Evolutionary conservation across 2,888 invertebrate species (phyloP).

Genomic region (Metacarcinus magister): DNA sequence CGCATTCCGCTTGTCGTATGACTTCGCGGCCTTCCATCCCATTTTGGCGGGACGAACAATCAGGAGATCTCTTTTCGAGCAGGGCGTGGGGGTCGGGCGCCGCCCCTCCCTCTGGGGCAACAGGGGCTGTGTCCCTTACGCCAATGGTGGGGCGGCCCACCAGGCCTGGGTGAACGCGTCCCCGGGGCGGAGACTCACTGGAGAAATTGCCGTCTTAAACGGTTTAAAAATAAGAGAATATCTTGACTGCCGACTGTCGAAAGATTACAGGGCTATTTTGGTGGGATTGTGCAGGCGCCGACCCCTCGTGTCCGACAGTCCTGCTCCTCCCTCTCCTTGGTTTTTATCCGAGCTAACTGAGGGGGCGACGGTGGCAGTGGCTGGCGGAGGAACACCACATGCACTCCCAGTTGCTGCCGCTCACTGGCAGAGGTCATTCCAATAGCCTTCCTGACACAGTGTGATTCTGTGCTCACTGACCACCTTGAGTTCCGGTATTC

Average conservation of each 20-base stretch:
- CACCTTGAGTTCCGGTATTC: background rate
- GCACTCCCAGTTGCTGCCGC: background rate
- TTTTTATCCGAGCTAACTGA: background rate
- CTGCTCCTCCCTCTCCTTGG: background rate
- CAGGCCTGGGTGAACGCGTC: background rate
- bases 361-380: conserved; percentile 39
- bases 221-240: conserved; percentile 78
- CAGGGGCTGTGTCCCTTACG: background rate
- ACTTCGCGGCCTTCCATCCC: conserved; percentile 63
- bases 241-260: conserved; percentile 72
- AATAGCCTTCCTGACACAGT: background rate
- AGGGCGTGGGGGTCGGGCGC: background rate
- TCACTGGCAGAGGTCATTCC: background rate
- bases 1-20: conserved; percentile 66
- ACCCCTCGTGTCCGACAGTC: conserved; percentile 60
- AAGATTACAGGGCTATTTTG: conserved; percentile 76
- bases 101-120: background rate
- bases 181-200: conserved; percentile 63
- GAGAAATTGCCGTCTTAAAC: conserved; percentile 78
- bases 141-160: background rate
- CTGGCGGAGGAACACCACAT: background rate
- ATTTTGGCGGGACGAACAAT: conserved; percentile 13
- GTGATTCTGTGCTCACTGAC: background rate
- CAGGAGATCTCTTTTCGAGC: conserved; percentile 16
- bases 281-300: conserved; percentile 75